Evolutionary conservation across 2,113 vertebrate genomes (phyloP).

Genomic region (Dasyornis broadbenti): DNA sequence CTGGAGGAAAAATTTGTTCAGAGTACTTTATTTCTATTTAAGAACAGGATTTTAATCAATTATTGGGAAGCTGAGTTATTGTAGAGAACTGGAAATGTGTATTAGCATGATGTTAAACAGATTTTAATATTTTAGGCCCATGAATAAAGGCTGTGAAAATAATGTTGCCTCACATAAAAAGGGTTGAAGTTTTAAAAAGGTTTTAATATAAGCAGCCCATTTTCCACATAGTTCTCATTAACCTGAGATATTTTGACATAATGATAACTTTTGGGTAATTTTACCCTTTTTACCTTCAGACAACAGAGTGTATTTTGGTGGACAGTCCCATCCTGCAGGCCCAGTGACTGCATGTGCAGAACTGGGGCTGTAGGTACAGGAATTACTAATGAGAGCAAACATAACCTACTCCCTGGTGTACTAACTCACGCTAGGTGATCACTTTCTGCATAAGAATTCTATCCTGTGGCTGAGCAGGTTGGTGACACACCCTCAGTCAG

Average conservation of each 20-base stretch:
- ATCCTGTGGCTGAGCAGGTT: neutral
- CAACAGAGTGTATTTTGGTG: neutral
- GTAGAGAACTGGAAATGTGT: neutral
- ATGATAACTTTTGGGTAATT: neutral
- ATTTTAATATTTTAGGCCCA: neutral
- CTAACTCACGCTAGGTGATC: neutral
- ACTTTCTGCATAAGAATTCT: neutral
- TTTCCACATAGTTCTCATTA: neutral
- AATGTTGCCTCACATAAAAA: neutral
- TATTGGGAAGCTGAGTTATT: neutral
- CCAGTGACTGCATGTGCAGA: neutral
- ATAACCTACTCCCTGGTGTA: neutral
- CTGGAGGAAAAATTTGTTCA: neutral
- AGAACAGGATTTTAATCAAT: neutral
- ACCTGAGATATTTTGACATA: neutral
- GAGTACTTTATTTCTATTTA: neutral
- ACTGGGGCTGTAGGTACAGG: neutral
- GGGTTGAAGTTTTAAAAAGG: neutral
- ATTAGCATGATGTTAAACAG: neutral
- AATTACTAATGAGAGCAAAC: neutral
- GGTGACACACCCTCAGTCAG: neutral
- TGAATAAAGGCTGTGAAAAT: neutral
- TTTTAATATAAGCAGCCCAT: neutral
- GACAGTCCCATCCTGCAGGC: neutral
- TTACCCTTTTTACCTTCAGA: neutral